phyloP scores from a whole-genome alignment of 35 echinoderm and acorn worm species.

The Stichopus chloronotus region DNA sequence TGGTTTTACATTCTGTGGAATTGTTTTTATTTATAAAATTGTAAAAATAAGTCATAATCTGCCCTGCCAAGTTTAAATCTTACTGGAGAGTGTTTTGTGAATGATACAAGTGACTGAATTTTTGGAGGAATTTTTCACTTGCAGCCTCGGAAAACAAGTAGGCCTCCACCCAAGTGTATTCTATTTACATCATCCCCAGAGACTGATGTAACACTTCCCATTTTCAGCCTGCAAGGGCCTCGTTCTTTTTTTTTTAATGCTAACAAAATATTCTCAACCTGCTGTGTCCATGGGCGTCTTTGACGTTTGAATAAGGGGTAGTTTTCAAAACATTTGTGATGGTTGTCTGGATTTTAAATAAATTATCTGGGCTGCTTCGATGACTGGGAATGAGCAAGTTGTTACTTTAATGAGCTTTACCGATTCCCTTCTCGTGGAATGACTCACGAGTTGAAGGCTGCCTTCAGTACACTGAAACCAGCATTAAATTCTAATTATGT shows the following conservation, averaged over 20 bases:
- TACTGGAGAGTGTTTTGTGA: background rate
- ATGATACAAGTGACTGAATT: background rate
- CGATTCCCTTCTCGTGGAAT: background rate
- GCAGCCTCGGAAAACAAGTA: background rate
- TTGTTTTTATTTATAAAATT: background rate
- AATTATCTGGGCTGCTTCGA: background rate
- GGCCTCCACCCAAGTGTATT: background rate
- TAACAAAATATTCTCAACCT: background rate
- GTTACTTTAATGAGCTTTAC: background rate
- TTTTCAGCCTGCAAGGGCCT: background rate
- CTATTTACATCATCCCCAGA: background rate
- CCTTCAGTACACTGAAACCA: background rate
- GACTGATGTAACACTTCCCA: background rate
- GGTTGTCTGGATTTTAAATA: background rate
- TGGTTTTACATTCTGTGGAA: no score
- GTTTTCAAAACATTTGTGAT: background rate
- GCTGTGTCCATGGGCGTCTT: background rate
- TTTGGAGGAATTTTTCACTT: background rate
- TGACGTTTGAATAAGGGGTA: background rate
- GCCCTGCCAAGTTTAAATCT: background rate
- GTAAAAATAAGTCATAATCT: background rate
- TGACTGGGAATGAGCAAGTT: background rate
- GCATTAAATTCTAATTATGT: no score
- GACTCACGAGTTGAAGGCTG: background rate
- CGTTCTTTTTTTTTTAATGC: background rate